Percentiles rank a stretch among this genome's conserved stretches.
These are phyloP conservation scores for Ashinkailepas kermadecensis DNA, from an alignment of 2,888 invertebrate species.

Conservation along the genomic window DNA sequence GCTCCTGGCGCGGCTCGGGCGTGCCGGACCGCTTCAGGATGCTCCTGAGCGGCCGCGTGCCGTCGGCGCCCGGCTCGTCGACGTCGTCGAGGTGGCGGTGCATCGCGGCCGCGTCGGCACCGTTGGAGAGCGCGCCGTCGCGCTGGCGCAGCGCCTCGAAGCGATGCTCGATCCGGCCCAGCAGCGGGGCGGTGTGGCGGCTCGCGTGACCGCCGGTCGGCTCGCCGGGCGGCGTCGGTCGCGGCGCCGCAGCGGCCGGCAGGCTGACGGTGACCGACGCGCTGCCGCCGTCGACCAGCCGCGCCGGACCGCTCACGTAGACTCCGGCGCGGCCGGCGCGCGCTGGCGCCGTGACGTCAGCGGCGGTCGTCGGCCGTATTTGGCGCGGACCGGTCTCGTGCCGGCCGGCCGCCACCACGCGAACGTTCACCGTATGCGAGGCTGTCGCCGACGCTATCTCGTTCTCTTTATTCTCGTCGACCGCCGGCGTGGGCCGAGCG, in stretches of 20 bases:
- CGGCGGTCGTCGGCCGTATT: conserved; percentile 37
- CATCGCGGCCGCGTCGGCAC: background rate
- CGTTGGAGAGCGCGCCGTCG: too few relatives aligned
- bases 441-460: background rate
- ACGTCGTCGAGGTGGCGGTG: background rate
- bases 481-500: background rate
- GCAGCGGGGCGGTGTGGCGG: background rate
- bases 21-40: conserved; percentile 1
- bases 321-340: background rate
- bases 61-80: background rate
- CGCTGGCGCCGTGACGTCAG: background rate
- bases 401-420: conserved; percentile 69
- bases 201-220: background rate
- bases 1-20: background rate
- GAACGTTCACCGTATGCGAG: conserved; percentile 2
- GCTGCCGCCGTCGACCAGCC: background rate
- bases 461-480: conserved; percentile 10
- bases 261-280: conserved; percentile 10
- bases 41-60: background rate
- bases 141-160: background rate
- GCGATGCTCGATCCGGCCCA: background rate
- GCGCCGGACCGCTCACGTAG: conserved; percentile 8
- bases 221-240: background rate
- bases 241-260: background rate
- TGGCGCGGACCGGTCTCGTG: conserved; percentile 91